Evolutionary conservation across 2,797 vertebrate genomes (phyloP), one percentile per base, ranked within the genome.

Genomic region (Mus caroli): DNA sequence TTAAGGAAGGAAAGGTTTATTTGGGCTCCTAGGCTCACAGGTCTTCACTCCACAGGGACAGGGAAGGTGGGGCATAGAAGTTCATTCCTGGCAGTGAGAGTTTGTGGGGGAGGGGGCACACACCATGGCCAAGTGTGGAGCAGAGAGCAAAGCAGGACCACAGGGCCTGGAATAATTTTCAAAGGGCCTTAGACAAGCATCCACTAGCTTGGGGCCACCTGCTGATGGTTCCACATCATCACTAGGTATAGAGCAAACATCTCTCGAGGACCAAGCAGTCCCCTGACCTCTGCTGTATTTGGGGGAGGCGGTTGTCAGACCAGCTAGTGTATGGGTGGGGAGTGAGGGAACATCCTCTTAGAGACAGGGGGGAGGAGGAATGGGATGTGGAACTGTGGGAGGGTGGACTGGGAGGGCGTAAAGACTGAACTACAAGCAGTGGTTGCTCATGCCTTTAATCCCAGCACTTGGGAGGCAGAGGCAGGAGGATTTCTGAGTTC

Each of bases 71-170:
- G 52, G 40, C 73, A 10, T 26, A 31, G 17, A 50, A 22, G 31
- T 12, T n/a, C 40, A 24, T 28, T 7, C 22, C 13, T 17, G 4
- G 4, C 40, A 9, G 1, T 10, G 26, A 54, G 71, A 46, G 40
- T 4, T 34, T 76, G 26, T 60, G 11, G 11, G 40, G n/a, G 54
- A 46, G 37, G 28, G 4, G 0, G 3, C 26, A 34, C 15, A 22
- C 17, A 13, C 34, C 40, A 1, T 14, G 28, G 54, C 3, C 4
- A 0, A 15, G 28, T 2, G 5, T 67, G 26, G 40, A 60, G 0
- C 71, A 76, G 28, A 76, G 67, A 71, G 20, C 34, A 88, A 31
- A 56, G 50, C n/a, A 5, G 52, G 11, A 58, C 19, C 19, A 0
- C 1, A 1, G 56, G 37, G 13, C 20, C 31, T 46, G 40, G 40